Evolutionary conservation across 2,797 vertebrate genomes (phyloP), one percentile per base, ranked within the genome.

Genomic region (Hylomyscus alleni): DNA sequence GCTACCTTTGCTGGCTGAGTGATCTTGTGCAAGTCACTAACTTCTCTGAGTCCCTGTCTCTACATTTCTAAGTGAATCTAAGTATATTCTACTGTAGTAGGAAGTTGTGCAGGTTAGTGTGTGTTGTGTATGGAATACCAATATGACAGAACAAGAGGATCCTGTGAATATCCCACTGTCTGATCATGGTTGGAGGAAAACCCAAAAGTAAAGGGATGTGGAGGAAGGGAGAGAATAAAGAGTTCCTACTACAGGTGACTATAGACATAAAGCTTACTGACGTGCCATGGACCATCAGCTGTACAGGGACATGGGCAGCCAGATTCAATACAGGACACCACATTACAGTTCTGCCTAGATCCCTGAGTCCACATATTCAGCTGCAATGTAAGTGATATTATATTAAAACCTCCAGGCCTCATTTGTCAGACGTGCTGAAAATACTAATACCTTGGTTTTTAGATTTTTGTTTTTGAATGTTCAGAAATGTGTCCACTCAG

Each of bases 351-450:
- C 50, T 56, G n/a, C 10, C 17, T 15, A 73, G 52, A 12, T 4
- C 5, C 20, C 58, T 11, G 8, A 82, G 37, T 77, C 14, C 24
- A 90, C 24, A 73, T 15, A 77, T 93, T 58, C 34, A 54, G 12
- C 50, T 20, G 56, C 2, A 73, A 13, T 82, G 31, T 67, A 89
- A 83, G 31, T 83, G 34, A 77, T 40, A 88, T 44, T 62, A 14
- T 91, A 15, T 50, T 72, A 76, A 72, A 54, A 60, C 52, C n/a
- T 52, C 22, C 37, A 37, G 90, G 9, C 15, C 89, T 11, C 11
- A 88, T 88, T 92, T 95, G 40, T 85, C 52, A 95, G 67, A 26
- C 56, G 40, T 44, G 8, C 37, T 26, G 29, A 92, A 96, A 88
- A 90, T 29, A 69, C 93, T 47, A 58, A 87, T 92, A 76, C 31